phyloP scores from a whole-genome alignment of 2,113 vertebrate genomes.

The Antigone vipio region DNA sequence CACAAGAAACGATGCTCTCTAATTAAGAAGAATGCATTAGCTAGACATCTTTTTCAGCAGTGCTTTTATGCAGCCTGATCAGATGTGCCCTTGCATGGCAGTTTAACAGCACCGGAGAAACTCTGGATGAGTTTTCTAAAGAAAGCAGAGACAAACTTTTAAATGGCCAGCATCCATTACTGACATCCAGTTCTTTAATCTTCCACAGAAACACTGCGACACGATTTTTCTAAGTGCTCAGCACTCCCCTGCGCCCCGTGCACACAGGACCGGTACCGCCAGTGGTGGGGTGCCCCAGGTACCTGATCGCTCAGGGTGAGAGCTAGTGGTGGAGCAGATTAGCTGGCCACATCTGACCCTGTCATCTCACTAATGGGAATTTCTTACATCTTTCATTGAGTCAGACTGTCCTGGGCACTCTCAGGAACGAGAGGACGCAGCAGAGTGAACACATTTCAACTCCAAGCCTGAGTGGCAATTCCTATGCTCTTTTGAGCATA shows the following conservation, averaged over 20 bases:
- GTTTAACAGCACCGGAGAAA: neutral
- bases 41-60: neutral
- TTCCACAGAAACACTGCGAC: neutral
- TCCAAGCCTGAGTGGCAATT: neutral
- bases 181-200: rapidly evolving
- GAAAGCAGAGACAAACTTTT: neutral
- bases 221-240: neutral
- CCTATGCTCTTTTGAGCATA: neutral
- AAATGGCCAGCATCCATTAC: neutral
- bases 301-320: neutral
- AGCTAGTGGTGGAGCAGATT: neutral
- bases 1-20: neutral
- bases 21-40: neutral
- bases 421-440: neutral
- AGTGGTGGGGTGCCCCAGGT: neutral
- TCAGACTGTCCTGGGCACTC: neutral
- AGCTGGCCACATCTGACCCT: neutral
- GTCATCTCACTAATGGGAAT: neutral
- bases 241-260: neutral
- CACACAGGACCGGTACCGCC: rapidly evolving
- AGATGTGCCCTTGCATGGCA: neutral
- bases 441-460: neutral
- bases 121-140: neutral
- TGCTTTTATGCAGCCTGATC: neutral
- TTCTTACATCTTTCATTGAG: neutral